A percentile compares a stretch with the other conserved stretches of the same genome.
These are phyloP conservation scores for Electrophaes corylata DNA, from an alignment of 2,888 invertebrate genomes.

Conservation along the genomic window DNA sequence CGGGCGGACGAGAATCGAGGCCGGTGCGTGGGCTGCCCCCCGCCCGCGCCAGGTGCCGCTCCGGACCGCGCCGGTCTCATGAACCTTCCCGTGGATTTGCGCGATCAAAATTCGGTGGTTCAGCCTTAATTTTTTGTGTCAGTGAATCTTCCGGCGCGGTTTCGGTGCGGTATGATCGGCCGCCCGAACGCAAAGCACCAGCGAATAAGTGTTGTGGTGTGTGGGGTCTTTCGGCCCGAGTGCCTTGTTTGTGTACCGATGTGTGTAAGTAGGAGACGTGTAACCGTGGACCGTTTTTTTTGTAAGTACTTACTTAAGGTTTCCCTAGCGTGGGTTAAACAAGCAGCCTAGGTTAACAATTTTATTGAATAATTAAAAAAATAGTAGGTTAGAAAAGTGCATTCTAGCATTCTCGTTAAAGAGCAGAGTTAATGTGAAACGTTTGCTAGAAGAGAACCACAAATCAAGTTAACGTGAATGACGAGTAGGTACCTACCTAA, in stretches of 20 bases:
- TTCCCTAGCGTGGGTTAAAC: slow-evolving; percentile 56
- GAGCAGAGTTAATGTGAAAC: slow-evolving; percentile 42
- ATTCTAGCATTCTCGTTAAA: too few relatives aligned
- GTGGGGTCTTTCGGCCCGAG: slow-evolving; percentile 75
- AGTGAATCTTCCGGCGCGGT: slow-evolving; percentile 77
- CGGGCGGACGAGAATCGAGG: slow-evolving; percentile 85
- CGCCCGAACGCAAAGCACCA: slow-evolving; percentile 49
- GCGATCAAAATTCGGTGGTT: slow-evolving; percentile 81
- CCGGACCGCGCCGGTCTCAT: slow-evolving; percentile 86
- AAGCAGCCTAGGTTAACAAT: slow-evolving; percentile 21
- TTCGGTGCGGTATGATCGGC: slow-evolving; percentile 67
- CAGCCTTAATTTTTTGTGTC: slow-evolving; percentile 74
- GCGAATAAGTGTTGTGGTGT: slow-evolving; percentile 72
- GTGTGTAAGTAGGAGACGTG: slow-evolving; percentile 73
- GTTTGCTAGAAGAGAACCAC: slow-evolving; percentile 56
- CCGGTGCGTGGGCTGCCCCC: slow-evolving; percentile 85
- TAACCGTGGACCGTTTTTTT: slow-evolving; percentile 77
- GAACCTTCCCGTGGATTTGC: slow-evolving; percentile 84
- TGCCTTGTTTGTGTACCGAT: slow-evolving; percentile 74
- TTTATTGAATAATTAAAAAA: not conserved
- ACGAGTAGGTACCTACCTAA: slow-evolving; percentile 41
- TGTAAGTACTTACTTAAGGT: slow-evolving; percentile 73
- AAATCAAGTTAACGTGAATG: slow-evolving; percentile 70
- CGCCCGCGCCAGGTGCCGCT: slow-evolving; percentile 84
- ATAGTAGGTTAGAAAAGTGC: slow-evolving; percentile 2